Percentiles rank a stretch among this genome's conserved stretches.
These are phyloP conservation scores for Pelecanus crispus DNA, from an alignment of 2,113 vertebrate genomes.

Conservation along the genomic window DNA sequence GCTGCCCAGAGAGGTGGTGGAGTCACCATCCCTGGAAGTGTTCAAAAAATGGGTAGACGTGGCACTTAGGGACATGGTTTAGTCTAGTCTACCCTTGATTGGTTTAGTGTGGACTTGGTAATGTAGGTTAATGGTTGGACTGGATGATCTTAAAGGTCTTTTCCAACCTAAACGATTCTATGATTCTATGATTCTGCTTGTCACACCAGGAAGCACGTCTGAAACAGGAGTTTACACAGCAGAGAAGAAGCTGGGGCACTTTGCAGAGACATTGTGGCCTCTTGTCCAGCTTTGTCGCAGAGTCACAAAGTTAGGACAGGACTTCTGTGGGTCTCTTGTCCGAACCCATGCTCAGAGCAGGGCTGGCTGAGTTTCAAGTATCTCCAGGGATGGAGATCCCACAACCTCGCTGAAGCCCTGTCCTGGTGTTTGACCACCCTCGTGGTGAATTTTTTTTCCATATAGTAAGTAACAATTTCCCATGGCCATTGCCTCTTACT, in stretches of 20 bases:
- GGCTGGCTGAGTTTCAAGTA: neutral
- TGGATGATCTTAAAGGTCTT: no score
- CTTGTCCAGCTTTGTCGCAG: neutral
- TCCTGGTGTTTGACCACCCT: neutral
- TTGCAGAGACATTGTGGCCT: neutral
- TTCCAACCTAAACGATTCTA: no score
- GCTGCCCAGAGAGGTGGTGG: no score
- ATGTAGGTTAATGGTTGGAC: no score
- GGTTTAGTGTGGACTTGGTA: no score
- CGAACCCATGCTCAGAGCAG: neutral
- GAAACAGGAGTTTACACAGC: neutral
- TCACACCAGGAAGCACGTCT: neutral
- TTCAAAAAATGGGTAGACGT: no score
- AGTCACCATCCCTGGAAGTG: no score
- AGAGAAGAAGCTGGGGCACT: neutral
- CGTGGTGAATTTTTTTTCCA: neutral
- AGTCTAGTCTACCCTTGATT: no score
- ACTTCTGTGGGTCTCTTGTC: neutral
- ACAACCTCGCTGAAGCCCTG: neutral
- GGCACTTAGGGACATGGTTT: no score
- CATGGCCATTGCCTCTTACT: neutral
- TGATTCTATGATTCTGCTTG: no score
- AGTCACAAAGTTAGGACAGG: neutral
- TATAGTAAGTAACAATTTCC: neutral
- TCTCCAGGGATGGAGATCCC: neutral